Base-by-base conservation (phyloP, 2,113 vertebrate species). In the Galemys pyrenaicus region DNA sequence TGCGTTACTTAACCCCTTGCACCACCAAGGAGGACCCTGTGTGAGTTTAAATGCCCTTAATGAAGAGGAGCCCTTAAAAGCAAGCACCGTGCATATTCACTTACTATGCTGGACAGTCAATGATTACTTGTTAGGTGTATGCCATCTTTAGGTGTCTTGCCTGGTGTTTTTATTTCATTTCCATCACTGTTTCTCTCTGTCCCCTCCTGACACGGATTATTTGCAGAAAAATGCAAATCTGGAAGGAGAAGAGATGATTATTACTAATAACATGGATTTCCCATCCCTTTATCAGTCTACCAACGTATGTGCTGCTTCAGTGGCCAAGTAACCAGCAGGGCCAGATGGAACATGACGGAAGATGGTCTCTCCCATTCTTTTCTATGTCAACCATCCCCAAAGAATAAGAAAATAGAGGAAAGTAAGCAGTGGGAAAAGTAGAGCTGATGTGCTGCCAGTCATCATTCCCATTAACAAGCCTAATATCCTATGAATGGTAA, bases 271-370 rank as follows among this genome's bases (percentile, higher is more conserved):
- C 13, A 0, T 60, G 62, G 44, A 16, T 54, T 92, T 65, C 39
- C 64, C 73, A 30, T 60, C 87, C 54, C 65, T 70, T 56, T 89
- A 84, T 65, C 49, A 35, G 60, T 74, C 81, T 10, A 73, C 68
- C 78, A 70, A 94, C 5, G n/a, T 56, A 82, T 58, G 68, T 65
- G 44, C 51, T 73, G 5, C 41, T 89, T 44, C 32, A 56, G 49
- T 51, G 44, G 86, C 86, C 71, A 68, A 85, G 15, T 30, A 86
- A 51, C 83, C 75, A 94, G 70, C 83, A 96, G 56, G 51, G 58
- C 68, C 73, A 92, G 91, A 60, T 26, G 73, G 54, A 22, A 3
- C 10, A n/a, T 44, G 54, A 73, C 0, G 17, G 65, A 94, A 44
- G 39, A 80, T 3, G 0, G 56, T 26, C 12, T 75, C 60, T 54